Base-by-base conservation (phyloP, 2,797 vertebrate species). In the Huso huso region DNA sequence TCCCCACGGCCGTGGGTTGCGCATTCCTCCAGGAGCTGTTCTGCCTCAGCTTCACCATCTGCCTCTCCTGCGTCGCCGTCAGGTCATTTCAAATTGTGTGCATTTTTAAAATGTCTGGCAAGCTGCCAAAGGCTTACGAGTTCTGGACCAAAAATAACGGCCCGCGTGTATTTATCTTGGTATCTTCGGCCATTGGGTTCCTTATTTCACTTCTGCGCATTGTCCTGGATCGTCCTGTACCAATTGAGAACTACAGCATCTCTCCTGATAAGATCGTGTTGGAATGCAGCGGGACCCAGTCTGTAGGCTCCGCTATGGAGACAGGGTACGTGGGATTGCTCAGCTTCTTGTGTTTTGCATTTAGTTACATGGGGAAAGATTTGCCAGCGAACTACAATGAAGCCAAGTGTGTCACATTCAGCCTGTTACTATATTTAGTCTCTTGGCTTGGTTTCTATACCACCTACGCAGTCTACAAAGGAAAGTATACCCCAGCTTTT, bases 371-470 rank as follows among this genome's bases (percentile, higher is more conserved):
- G 52, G 81, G 82, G 64, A 83, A 77, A 59, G 81, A 76, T 8
- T 70, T 83, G 62, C 82, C 80, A 7, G 81, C 77, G 59, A 82
- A 70, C 73, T 81, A 85, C 72, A 82, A 75, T 0, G 77, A 85
- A 61, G 82, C 82, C 69, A 84, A 77, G 72, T 82, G 81, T 69
- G 79, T 80, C 68, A 79, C 82, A 2, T 53, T 84, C 12, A 73
- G 77, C 63, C 75, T 81, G 79, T 62, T 72, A n/a, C 71, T 79
- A 66, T 83, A 70, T 63, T 77, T 80, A 65, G 64, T 62, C 64
- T 78, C 78, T 6, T 77, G 74, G 3, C 2, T 74, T 61, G 63
- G 48, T 49, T 75, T 82, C 51, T 78, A 76, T 55, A 78, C 80
- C 48, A 72, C 80, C 67, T 75, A 75, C 72, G 70, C 79, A 0